These are phyloP conservation scores for Microhierax caerulescens DNA, from an alignment of 2,797 vertebrate species.

Conservation along the genomic window DNA sequence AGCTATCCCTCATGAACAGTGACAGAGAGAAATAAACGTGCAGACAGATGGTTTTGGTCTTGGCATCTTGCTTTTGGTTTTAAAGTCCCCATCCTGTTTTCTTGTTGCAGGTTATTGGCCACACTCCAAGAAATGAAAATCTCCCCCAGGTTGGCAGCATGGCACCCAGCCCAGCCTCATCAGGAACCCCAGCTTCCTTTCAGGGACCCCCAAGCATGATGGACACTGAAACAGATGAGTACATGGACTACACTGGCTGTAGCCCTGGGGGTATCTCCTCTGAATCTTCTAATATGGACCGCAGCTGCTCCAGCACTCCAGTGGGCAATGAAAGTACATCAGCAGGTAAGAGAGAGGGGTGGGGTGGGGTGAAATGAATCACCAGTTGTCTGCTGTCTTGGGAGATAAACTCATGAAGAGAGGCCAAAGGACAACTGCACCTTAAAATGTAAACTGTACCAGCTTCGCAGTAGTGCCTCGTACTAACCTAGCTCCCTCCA, in stretches of 20 bases:
- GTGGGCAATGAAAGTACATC: conserved; percentile 93
- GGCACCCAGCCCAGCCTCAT: conserved; percentile 74
- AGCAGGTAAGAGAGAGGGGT: conserved; percentile 81
- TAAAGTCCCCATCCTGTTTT: background rate
- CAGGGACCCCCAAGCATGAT: conserved; percentile 78
- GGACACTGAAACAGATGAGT: conserved; percentile 92
- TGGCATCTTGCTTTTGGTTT: background rate
- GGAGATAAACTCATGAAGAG: background rate
- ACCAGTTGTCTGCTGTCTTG: background rate
- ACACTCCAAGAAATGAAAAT: conserved; percentile 74
- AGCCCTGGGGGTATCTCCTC: conserved; percentile 94
- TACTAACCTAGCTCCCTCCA: background rate
- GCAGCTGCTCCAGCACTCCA: conserved; percentile 97
- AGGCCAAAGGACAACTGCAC: background rate
- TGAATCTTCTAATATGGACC: conserved; percentile 95
- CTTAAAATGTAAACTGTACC: background rate
- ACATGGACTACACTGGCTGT: conserved; percentile 91
- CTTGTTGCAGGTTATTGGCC: conserved; percentile 76
- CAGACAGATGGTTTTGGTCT: conserved; percentile 53
- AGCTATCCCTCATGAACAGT: background rate
- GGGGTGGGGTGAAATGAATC: background rate
- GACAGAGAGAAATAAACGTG: background rate
- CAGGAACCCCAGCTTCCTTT: conserved; percentile 69
- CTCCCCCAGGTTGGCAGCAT: conserved; percentile 76
- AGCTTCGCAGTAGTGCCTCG: background rate